phyloP scores from a whole-genome alignment of 2,888 invertebrate species.

The Gisinianus flammeolus region DNA sequence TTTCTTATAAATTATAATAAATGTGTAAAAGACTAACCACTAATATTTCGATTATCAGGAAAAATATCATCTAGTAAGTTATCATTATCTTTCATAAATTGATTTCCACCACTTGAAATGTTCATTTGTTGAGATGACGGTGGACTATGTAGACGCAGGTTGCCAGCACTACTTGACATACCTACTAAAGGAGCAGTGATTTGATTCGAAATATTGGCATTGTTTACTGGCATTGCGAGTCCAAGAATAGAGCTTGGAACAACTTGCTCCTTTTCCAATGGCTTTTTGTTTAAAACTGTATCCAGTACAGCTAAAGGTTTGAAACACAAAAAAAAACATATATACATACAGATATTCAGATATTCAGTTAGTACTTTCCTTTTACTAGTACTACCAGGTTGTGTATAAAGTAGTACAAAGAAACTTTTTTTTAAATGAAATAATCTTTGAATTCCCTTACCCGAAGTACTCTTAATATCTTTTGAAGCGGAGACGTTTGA shows the following conservation, averaged over 20 bases:
- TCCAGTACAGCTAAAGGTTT: conserved; percentile 20
- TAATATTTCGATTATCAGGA: conserved; percentile 25
- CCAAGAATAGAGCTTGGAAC: conserved; percentile 2
- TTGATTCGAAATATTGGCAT: conserved; percentile 5
- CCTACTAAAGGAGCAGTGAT: background rate
- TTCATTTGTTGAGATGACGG: conserved; percentile 3
- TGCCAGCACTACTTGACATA: background rate
- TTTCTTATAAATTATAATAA: background rate
- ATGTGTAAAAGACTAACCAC: conserved; percentile 14
- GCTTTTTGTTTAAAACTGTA: conserved; percentile 6
- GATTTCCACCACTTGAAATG: conserved; percentile 27
- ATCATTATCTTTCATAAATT: conserved; percentile 25
- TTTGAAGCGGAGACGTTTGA: conserved; percentile 3
- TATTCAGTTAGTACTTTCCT: no score
- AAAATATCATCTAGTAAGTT: conserved; percentile 32
- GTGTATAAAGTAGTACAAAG: background rate
- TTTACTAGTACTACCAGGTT: no score
- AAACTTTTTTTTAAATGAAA: background rate
- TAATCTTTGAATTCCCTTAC: no score
- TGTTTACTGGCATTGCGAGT: background rate
- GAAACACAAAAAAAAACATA: background rate
- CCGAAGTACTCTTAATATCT: no score
- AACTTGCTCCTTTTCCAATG: conserved; percentile 20
- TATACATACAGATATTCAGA: no score
- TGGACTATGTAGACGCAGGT: conserved; percentile 19